Evolutionary conservation across 2,797 vertebrate genomes (phyloP).

Genomic region (Enteromius viviparus): DNA sequence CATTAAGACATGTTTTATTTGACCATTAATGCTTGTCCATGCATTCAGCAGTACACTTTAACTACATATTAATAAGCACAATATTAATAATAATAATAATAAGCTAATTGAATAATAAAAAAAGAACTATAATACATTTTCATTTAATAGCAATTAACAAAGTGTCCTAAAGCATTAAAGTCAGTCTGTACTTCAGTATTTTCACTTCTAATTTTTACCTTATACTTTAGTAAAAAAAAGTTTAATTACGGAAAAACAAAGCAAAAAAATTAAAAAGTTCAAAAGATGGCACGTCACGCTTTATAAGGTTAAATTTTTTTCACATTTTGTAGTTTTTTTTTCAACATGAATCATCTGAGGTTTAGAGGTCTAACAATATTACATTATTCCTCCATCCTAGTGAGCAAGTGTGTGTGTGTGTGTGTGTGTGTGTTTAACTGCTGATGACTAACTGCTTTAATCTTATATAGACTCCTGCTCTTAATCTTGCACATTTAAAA

Average conservation of each 20-base stretch:
- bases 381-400: neutral
- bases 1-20: neutral
- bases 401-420: neutral
- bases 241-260: neutral
- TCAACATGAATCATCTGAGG: neutral
- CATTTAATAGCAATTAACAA: neutral
- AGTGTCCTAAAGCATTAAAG: neutral
- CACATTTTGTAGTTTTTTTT: neutral
- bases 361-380: neutral
- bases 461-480: slow-evolving; percentile 1
- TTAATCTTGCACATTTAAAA: slow-evolving; percentile 30
- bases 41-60: neutral
- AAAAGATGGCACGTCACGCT: neutral
- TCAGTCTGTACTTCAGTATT: neutral
- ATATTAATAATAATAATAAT: too few species aligned
- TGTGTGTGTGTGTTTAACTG: slow-evolving; percentile 1
- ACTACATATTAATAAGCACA: neutral
- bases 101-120: neutral
- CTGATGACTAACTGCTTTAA: neutral
- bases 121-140: neutral
- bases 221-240: neutral
- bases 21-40: neutral
- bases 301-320: neutral
- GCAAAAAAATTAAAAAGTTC: neutral
- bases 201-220: neutral